Evolutionary conservation across 1,140 invertebrate genomes (phyloP).

Genomic region (Hyles vespertilio): DNA sequence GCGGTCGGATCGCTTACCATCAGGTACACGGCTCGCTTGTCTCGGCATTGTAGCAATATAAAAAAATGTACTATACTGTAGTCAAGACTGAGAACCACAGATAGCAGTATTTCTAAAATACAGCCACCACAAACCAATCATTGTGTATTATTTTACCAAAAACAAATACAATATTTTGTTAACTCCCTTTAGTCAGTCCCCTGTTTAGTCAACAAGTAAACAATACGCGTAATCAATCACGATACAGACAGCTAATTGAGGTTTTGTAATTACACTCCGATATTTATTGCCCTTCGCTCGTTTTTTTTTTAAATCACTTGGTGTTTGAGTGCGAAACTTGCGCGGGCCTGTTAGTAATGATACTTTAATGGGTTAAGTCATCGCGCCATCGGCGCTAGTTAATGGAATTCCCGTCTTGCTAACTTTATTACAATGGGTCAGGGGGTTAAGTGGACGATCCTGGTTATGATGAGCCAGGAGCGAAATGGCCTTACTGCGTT

Average conservation of each 20-base stretch:
- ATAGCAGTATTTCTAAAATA: no score
- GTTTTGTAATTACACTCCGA: no score
- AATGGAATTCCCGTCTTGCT: constrained; percentile 32
- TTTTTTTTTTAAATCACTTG: background rate
- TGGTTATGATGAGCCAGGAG: constrained; percentile 13
- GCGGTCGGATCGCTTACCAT: no score
- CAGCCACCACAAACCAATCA: no score
- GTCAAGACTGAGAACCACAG: no score
- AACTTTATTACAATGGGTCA: constrained; percentile 34
- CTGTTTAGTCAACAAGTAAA: background rate
- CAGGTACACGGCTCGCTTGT: no score
- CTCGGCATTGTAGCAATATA: no score
- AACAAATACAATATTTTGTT: background rate
- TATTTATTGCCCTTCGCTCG: no score
- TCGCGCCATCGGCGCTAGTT: constrained; percentile 18
- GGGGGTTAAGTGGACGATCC: constrained; percentile 30
- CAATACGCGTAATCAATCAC: background rate
- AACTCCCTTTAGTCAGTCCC: background rate
- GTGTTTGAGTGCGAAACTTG: constrained; percentile 7
- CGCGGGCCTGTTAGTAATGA: constrained; percentile 14
- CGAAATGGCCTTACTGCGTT: constrained; percentile 12
- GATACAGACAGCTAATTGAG: no score
- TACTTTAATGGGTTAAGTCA: constrained; percentile 28
- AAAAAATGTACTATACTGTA: no score
- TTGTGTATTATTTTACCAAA: no score